These are phyloP conservation scores for Buphagus erythrorhynchus DNA, from an alignment of 2,797 vertebrate genomes.

Conservation along the genomic window DNA sequence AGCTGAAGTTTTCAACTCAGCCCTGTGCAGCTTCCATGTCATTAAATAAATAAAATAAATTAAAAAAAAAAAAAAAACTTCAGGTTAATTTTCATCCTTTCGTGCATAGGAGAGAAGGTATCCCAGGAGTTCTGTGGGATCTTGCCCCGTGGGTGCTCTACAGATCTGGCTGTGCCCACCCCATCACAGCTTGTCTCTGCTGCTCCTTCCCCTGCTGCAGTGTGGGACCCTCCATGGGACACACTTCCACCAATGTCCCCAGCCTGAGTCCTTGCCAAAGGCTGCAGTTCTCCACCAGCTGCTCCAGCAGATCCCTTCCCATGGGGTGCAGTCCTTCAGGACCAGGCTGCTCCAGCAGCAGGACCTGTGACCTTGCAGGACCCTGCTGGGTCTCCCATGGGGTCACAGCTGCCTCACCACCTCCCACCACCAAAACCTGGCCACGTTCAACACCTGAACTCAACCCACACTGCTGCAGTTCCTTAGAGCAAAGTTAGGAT, in stretches of 20 bases:
- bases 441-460: rapidly evolving
- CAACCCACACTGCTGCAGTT: neutral
- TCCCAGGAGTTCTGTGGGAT: neutral
- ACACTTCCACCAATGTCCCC: neutral
- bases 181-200: neutral
- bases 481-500: neutral
- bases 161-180: neutral
- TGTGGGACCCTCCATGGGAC: neutral
- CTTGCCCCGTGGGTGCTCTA: neutral
- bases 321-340: neutral
- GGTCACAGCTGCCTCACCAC: neutral
- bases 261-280: rapidly evolving
- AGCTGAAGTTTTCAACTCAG: neutral
- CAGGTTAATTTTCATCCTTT: neutral
- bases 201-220: neutral
- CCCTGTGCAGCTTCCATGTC: rapidly evolving
- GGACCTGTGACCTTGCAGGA: too few relatives aligned
- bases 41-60: neutral
- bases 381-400: neutral
- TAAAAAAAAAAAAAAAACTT: rapidly evolving
- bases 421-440: neutral
- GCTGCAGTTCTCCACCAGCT: neutral
- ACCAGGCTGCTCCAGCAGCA: neutral
- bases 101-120: neutral
- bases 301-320: neutral